Base-by-base conservation (phyloP, 2,797 vertebrate species). In the Sebastes nivosus region DNA sequence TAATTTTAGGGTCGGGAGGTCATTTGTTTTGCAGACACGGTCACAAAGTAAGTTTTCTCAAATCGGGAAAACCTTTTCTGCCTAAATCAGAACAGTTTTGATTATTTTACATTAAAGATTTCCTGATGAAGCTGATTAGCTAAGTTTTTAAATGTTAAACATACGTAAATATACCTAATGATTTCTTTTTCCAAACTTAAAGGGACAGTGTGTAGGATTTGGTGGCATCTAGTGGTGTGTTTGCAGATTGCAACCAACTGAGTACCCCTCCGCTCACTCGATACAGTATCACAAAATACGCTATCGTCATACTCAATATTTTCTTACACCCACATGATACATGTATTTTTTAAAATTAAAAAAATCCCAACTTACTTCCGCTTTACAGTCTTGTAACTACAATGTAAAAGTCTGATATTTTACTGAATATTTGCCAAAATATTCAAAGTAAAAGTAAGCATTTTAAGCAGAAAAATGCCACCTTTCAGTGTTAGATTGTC, bases 201-300 rank as follows among this genome's bases (percentile, higher is more conserved):
- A 16, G 38, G 38, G 14, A 42, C 38, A 42, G 38, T 16, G 38
- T 16, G 38, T 38, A 38, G 1, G 2, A 38, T 38, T 38, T 0
- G 36, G 36, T 2, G 0, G 36, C 36, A 38, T 38, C 5, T 38
- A 38, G 36, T 38, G 36, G 2, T 42, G 38, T 42, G 38, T 0
- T 42, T 42, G 38, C 14, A 16, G 38, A 42, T 42, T 42, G 38
- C 38, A 42, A 42, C 38, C 38, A 16, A 6, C 38, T 42, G 38
- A 42, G 13, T 42, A 42, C 38, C 38, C 13, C 38, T 42, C 38
- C 13, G 0, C 13, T 42, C 38, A 42, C 38, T 42, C 0, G 36
- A 38, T 38, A 38, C 36, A 0, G 0, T 38, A 38, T 1, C 36
- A 38, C 0, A 38, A 36, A 38, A 14, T 38, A 38, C 0, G 0